Percentiles rank a stretch among this genome's conserved stretches.
Evolutionary conservation across 53 echinoderm and acorn worm species (phyloP).

Genomic region (Luidia sarsii): DNA sequence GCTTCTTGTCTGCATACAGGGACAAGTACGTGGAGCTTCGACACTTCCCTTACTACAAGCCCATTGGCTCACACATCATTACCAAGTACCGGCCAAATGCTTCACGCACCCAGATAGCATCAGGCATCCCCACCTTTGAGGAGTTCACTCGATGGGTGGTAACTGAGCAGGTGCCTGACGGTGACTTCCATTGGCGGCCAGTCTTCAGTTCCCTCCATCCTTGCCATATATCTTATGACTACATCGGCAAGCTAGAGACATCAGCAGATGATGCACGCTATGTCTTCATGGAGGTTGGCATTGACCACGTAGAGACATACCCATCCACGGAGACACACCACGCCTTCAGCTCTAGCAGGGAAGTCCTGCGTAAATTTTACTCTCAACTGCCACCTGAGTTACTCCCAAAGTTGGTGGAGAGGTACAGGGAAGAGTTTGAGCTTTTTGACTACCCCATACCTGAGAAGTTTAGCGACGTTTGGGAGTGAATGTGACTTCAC

Average conservation of each 20-base stretch:
- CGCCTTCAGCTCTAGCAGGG: slow-evolving; percentile 7
- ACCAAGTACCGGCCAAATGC: slow-evolving; percentile 2
- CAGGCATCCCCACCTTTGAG: slow-evolving; percentile 18
- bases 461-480: slow-evolving; percentile 19
- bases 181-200: slow-evolving; percentile 31
- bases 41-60: slow-evolving; percentile 29
- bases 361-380: slow-evolving; percentile 21
- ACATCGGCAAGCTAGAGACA: slow-evolving; percentile 28
- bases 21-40: slow-evolving; percentile 29
- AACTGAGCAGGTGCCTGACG: background rate
- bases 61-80: slow-evolving; percentile 6
- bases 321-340: slow-evolving; percentile 28
- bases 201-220: slow-evolving; percentile 17
- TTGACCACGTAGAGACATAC: background rate
- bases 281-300: slow-evolving; percentile 22
- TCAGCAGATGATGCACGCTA: slow-evolving; percentile 9
- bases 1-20: slow-evolving; percentile 22
- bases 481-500: background rate
- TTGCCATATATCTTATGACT: slow-evolving; percentile 10
- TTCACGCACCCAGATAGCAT: background rate
- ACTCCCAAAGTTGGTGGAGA: background rate
- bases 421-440: slow-evolving; percentile 36
- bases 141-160: slow-evolving; percentile 34
- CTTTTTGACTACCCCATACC: slow-evolving; percentile 28
- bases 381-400: slow-evolving; percentile 20